phyloP scores from a whole-genome alignment of 2,797 vertebrate genomes.

The Hippocampus kuda region DNA sequence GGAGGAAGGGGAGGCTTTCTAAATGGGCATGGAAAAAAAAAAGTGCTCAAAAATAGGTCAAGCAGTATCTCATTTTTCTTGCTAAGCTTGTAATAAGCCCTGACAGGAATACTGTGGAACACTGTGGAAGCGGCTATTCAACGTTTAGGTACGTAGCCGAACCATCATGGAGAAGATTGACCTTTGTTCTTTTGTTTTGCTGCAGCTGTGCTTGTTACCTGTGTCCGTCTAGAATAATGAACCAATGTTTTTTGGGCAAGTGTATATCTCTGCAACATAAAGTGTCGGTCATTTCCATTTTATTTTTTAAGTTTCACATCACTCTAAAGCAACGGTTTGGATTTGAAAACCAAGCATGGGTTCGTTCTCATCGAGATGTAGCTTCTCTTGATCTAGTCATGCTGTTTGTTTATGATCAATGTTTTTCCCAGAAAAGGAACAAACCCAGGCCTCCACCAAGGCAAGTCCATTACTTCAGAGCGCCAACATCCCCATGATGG shows the following conservation, averaged over 20 bases:
- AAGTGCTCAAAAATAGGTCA: slow-evolving; percentile 65
- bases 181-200: slow-evolving; percentile 24
- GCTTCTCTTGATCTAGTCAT: neutral
- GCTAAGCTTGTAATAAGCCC: slow-evolving; percentile 64
- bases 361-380: neutral
- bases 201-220: neutral
- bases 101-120: slow-evolving; percentile 60
- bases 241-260: no score
- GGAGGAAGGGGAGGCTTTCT: slow-evolving; percentile 65
- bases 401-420: neutral
- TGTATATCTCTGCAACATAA: neutral
- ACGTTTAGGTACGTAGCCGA: slow-evolving; percentile 38
- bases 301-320: neutral
- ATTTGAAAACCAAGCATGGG: neutral
- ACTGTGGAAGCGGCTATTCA: slow-evolving; percentile 36
- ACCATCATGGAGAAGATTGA: slow-evolving; percentile 33
- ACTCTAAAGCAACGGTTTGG: neutral
- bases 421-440: neutral
- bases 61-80: slow-evolving; percentile 64
- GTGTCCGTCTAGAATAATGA: neutral
- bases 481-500: neutral
- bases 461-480: neutral
- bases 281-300: neutral
- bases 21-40: slow-evolving; percentile 68
- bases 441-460: neutral